Conservation (phyloP, 2,797 vertebrate genomes). For the Potorous gilbertii region DNA sequence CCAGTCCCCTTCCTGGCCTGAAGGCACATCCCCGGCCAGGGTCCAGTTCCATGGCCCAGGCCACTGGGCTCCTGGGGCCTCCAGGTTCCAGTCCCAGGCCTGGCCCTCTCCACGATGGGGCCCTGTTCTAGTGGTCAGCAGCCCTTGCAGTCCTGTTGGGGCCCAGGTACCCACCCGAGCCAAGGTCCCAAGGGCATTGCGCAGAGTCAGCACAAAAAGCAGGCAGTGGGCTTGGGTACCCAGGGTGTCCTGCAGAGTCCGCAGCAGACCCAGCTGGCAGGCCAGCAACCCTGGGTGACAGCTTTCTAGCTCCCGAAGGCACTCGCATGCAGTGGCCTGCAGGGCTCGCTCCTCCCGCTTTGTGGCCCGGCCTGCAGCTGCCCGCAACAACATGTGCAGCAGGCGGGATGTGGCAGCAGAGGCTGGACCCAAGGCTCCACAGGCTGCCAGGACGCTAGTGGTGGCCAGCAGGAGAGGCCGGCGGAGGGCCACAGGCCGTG, state of each 20-base stretch:
- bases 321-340: conserved; percentile 88
- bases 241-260: conserved; percentile 85
- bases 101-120: conserved; percentile 83
- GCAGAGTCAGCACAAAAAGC: conserved; percentile 87
- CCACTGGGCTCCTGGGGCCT: neutral
- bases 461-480: conserved; percentile 88
- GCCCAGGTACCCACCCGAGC: neutral
- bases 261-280: conserved; percentile 86
- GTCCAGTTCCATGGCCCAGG: neutral
- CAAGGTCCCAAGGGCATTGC: conserved; percentile 85
- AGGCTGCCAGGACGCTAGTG: conserved; percentile 86
- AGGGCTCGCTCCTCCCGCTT: conserved; percentile 79
- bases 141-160: conserved; percentile 27
- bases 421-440: conserved; percentile 80
- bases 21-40: neutral
- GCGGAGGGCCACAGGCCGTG: conserved; percentile 82
- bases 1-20: conserved; percentile 61
- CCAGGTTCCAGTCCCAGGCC: conserved; percentile 78
- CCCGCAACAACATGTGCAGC: conserved; percentile 86
- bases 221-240: conserved; percentile 86
- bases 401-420: conserved; percentile 85
- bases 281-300: conserved; percentile 89
- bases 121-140: conserved; percentile 28
- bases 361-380: conserved; percentile 82
- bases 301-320: conserved; percentile 90